Percentiles rank a stretch among this genome's conserved stretches.
phyloP scores from a whole-genome alignment of 1,140 invertebrate species.

The Neotoxoptera formosana region DNA sequence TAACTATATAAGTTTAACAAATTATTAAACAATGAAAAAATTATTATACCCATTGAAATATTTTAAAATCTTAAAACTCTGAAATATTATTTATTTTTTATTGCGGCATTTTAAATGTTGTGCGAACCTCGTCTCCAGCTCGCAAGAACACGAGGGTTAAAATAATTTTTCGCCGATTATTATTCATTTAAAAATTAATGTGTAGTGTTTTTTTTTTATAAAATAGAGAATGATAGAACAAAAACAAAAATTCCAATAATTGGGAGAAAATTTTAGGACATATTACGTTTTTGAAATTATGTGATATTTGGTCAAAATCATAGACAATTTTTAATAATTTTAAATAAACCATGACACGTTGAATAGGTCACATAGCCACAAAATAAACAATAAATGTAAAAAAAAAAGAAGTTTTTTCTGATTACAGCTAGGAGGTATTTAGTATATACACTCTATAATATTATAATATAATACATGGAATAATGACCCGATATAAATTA shows the following conservation, averaged over 20 bases:
- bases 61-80: not conserved
- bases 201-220: not conserved
- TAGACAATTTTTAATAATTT: not conserved
- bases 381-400: not conserved
- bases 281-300: too few relatives aligned
- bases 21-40: not conserved
- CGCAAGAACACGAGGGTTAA: not conserved
- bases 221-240: not conserved
- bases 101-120: not conserved
- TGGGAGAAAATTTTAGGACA: too few relatives aligned
- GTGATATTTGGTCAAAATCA: not conserved
- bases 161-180: not conserved
- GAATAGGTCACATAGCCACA: not conserved
- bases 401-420: not conserved
- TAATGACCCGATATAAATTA: too few relatives aligned
- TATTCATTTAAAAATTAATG: not conserved
- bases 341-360: not conserved
- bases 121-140: not conserved
- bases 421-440: not conserved
- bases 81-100: not conserved
- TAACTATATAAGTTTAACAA: not conserved
- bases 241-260: not conserved
- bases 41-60: not conserved
- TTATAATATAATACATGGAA: too few relatives aligned
- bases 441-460: too few relatives aligned